Base-by-base conservation (phyloP, 2,888 invertebrate species). In the Sesia bembeciformis region DNA sequence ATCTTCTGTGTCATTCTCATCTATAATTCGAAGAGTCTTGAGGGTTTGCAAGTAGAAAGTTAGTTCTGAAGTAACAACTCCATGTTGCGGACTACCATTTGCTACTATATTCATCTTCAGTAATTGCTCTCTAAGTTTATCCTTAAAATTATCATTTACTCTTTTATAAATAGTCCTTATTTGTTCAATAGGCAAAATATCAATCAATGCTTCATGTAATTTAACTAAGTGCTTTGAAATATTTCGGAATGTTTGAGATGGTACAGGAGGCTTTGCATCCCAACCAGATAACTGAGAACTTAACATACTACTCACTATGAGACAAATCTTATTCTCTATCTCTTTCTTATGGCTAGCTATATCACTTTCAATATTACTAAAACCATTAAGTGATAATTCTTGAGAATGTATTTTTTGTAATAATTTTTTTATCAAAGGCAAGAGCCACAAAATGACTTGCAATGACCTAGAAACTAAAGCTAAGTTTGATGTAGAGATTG, bases 51-150 rank as follows among this genome's bases (percentile, higher is more conserved):
- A 91, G 79, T 97, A 97, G 85, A 97, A 97, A 59, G 96, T 95
- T 70, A 97, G 84, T 87, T 97, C 97, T 5, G 96, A 95, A 42
- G 96, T 97, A n/a, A 97, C 97, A 54, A 96, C 93, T 49, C 97
- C 98, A 78, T 98, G 98, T 75, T 98, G 97, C 3, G 98, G 98
- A 52, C 98, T 97, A n/a, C 98, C 98, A 86, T 98, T 97, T 66
- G 97, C 98, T 56, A 94, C 93, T 64, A 98, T 96, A 74, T 97
- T 96, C 91, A 97, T 93, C 78, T 94, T 94, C 3, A 92, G 76
- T 63, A 98, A 88, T 75, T 97, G 96, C 68, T 96, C 95, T 80
- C 96, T 91, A 64, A 98, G 87, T 74, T 95, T 94, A 63, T 94
- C 94, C 85, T 97, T 97, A 75, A 98, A 97, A 68, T 94, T 94